These are phyloP conservation scores for Drosophila tropicalis DNA, from an alignment of 1,140 invertebrate genomes.

Conservation along the genomic window DNA sequence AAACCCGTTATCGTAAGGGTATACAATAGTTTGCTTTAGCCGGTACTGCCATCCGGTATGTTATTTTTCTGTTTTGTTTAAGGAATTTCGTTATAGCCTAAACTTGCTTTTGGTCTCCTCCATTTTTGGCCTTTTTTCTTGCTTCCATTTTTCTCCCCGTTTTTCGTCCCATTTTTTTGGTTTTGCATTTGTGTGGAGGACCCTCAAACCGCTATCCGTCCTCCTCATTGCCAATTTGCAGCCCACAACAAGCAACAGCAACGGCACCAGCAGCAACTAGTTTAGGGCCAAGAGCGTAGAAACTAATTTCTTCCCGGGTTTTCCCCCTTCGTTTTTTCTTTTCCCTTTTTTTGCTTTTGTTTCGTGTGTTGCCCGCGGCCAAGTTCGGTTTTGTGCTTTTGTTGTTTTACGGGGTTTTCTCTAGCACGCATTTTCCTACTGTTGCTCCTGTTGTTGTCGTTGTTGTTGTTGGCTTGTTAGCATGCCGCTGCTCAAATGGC, in stretches of 20 bases:
- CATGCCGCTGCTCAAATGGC: conserved; percentile 67
- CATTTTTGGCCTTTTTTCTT: not conserved
- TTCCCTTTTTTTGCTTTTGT: conserved; percentile 20
- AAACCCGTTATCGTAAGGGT: not conserved
- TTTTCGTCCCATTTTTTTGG: not conserved
- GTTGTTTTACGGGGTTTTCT: conserved; percentile 41
- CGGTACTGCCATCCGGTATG: not conserved
- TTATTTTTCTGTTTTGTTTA: conserved; percentile 23
- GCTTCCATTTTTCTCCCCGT: not conserved
- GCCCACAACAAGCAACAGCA: conserved; percentile 11
- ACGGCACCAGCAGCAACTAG: conserved; percentile 6
- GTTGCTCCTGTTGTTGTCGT: conserved; percentile 31
- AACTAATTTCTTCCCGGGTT: conserved; percentile 74
- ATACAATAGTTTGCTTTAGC: too few relatives aligned
- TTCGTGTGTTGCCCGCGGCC: conserved; percentile 63
- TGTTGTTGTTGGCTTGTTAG: conserved; percentile 58
- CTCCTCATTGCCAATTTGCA: not conserved
- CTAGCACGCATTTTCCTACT: conserved; percentile 54
- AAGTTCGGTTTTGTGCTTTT: conserved; percentile 66
- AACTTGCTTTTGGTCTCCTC: conserved; percentile 23
- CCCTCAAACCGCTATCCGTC: not conserved
- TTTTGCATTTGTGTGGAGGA: conserved; percentile 4
- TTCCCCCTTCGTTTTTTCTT: conserved; percentile 46
- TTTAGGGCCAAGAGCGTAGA: conserved; percentile 39
- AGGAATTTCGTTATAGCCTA: conserved; percentile 51